These are phyloP conservation scores for Schizothorax lantsangensis DNA, from an alignment of 2,797 vertebrate genomes.

Conservation along the genomic window DNA sequence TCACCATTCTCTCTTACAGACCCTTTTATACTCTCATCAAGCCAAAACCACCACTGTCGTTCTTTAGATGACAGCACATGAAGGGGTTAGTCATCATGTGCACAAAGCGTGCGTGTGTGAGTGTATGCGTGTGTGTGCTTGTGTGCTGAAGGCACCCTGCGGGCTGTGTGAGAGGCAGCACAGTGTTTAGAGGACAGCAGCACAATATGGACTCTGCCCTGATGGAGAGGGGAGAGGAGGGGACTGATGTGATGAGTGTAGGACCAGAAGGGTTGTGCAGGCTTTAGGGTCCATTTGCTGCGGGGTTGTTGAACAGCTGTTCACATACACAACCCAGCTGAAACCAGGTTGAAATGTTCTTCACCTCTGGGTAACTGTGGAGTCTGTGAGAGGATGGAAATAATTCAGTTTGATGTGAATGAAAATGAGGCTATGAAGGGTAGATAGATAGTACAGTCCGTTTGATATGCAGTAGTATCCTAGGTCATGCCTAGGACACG, in stretches of 20 bases:
- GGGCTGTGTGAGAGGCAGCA: background rate
- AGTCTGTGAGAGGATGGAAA: background rate
- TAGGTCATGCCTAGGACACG: background rate
- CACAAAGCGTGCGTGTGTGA: background rate
- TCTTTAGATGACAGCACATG: conserved; percentile 38
- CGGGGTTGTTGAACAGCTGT: conserved; percentile 24
- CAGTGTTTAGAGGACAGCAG: conserved; percentile 17
- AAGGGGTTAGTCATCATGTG: conserved; percentile 30
- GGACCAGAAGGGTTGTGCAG: conserved; percentile 18
- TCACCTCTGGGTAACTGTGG: conserved; percentile 18
- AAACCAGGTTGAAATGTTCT: background rate
- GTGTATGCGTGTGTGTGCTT: background rate
- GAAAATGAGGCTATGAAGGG: background rate
- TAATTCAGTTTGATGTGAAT: background rate
- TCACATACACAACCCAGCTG: conserved; percentile 4
- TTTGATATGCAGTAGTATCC: background rate
- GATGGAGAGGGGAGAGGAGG: background rate
- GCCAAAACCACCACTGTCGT: conserved; percentile 31
- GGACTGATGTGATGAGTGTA: conserved; percentile 25
- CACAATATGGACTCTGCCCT: conserved; percentile 29
- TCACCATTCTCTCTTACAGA: conserved; percentile 35
- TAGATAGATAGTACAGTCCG: background rate
- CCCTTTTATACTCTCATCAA: conserved; percentile 37
- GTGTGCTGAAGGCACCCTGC: conserved; percentile 9
- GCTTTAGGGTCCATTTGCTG: conserved; percentile 31